A percentile compares a stretch with the other conserved stretches of the same genome.
Evolutionary conservation across 2,888 invertebrate species (phyloP).

Genomic region (Philaethria dido): DNA sequence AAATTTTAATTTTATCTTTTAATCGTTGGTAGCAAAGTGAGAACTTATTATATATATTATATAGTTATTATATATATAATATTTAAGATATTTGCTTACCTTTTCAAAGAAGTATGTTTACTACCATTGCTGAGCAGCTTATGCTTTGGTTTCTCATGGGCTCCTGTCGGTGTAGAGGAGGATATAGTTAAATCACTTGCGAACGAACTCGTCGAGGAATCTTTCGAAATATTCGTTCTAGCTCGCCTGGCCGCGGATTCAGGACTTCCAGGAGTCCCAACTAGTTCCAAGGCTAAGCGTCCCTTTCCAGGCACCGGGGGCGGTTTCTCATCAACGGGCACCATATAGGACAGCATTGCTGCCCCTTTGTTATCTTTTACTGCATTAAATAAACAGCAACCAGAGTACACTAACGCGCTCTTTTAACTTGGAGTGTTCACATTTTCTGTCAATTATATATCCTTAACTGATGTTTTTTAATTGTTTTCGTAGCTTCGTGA

Average conservation of each 20-base stretch:
- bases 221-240: slow-evolving; percentile 82
- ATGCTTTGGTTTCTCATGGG: slow-evolving; percentile 86
- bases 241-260: slow-evolving; percentile 62
- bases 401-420: slow-evolving; percentile 10
- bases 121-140: slow-evolving; percentile 87
- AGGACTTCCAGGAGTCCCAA: slow-evolving; percentile 66
- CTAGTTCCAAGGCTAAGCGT: slow-evolving; percentile 73
- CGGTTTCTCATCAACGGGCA: slow-evolving; percentile 90
- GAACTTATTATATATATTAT: no score
- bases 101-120: slow-evolving; percentile 88
- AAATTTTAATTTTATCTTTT: no score
- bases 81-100: slow-evolving; percentile 75
- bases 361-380: slow-evolving; percentile 44
- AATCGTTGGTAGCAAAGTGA: no score
- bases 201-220: slow-evolving; percentile 89
- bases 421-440: slow-evolving; percentile 26
- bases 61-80: background rate
- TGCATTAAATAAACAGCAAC: slow-evolving; percentile 41
- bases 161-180: slow-evolving; percentile 85
- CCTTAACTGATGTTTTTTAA: background rate
- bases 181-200: slow-evolving; percentile 86
- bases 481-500: background rate
- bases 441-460: slow-evolving; percentile 9
- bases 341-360: slow-evolving; percentile 91
- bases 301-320: slow-evolving; percentile 84